phyloP scores from a whole-genome alignment of 2,113 vertebrate species.

The Poeciliopsis retropinna region DNA sequence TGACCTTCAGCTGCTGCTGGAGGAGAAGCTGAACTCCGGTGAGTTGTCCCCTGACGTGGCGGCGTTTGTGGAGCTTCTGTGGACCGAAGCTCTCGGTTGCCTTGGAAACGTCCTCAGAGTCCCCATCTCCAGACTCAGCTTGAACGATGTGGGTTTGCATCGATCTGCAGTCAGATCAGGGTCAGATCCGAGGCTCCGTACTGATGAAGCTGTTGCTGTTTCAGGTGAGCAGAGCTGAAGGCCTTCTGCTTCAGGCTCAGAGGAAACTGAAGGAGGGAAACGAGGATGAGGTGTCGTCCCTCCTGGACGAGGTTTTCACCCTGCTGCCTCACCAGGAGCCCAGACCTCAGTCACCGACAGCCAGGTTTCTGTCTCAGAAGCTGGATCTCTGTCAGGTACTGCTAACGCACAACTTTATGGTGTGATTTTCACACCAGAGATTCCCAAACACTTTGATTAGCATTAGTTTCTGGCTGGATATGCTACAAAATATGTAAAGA shows the following conservation, averaged over 20 bases:
- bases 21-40: constrained; percentile 76
- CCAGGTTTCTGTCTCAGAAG: constrained; percentile 77
- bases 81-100: constrained; percentile 84
- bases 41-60: constrained; percentile 81
- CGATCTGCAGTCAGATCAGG: background rate
- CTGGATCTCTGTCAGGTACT: constrained; percentile 88
- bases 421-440: background rate
- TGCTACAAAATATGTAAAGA: too few relatives aligned
- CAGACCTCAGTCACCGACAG: constrained; percentile 11
- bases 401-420: background rate
- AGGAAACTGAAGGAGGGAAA: constrained; percentile 60
- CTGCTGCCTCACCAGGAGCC: constrained; percentile 69
- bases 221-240: constrained; percentile 87
- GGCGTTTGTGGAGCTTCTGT: constrained; percentile 85
- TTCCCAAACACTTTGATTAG: too few relatives aligned
- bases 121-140: constrained; percentile 79
- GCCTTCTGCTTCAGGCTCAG: constrained; percentile 81
- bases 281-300: background rate
- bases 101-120: constrained; percentile 72
- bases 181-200: background rate
- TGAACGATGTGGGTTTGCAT: constrained; percentile 79
- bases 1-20: constrained; percentile 83
- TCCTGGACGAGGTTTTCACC: constrained; percentile 77
- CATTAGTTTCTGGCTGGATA: too few relatives aligned
- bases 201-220: background rate